These are phyloP conservation scores for Cynocephalus volans DNA, from an alignment of 2,113 vertebrate species.

Conservation along the genomic window DNA sequence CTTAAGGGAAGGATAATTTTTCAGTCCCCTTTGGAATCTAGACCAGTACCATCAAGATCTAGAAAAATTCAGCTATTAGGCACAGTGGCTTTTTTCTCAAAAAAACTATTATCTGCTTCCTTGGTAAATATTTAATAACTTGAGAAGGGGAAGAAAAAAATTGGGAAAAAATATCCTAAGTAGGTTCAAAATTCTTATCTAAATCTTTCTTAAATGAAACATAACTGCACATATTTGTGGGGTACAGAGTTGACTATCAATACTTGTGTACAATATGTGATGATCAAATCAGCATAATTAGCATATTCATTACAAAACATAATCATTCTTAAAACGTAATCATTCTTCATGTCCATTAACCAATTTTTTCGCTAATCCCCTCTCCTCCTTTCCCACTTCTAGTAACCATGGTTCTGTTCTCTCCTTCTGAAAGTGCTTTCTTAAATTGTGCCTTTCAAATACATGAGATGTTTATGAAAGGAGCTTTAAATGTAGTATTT, in stretches of 20 bases:
- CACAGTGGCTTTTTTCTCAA: neutral
- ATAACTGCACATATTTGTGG: no score
- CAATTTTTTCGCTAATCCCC: no score
- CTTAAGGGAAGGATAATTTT: neutral
- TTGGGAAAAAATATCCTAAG: neutral
- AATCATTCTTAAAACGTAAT: no score
- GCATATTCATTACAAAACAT: no score
- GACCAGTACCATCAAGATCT: neutral
- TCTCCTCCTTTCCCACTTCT: no score
- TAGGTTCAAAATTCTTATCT: slow-evolving; percentile 40
- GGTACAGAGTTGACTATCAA: no score
- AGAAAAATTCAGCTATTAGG: neutral
- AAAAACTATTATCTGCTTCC: neutral
- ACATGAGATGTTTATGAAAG: neutral
- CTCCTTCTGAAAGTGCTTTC: neutral
- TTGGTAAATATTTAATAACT: neutral
- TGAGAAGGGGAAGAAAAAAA: neutral
- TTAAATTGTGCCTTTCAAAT: neutral
- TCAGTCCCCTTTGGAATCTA: neutral
- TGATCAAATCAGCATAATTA: no score
- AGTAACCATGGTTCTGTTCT: no score
- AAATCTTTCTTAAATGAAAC: neutral
- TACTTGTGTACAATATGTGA: no score
- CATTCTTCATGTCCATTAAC: no score
- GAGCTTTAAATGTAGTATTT: neutral